Evolutionary conservation across 2,888 invertebrate genomes (phyloP).

Genomic region (Limnephilus rhombicus): DNA sequence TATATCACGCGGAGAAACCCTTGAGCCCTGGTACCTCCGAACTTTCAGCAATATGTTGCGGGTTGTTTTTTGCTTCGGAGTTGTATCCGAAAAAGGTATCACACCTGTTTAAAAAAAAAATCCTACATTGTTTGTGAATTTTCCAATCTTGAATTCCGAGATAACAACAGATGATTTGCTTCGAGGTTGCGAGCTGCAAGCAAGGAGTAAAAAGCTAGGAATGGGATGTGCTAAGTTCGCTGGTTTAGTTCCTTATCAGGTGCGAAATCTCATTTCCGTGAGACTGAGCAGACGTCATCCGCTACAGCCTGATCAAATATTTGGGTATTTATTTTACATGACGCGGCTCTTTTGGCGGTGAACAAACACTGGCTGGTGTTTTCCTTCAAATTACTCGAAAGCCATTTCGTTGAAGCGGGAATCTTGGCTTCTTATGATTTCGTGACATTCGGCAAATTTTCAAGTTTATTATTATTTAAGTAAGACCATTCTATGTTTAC

Average conservation of each 20-base stretch:
- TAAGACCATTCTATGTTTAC: neutral
- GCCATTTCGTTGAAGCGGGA: neutral
- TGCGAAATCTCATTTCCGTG: conserved; percentile 41
- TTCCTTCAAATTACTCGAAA: neutral
- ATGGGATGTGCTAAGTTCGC: neutral
- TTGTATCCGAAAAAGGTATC: neutral
- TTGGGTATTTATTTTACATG: conserved; percentile 15
- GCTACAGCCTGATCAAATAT: conserved; percentile 38
- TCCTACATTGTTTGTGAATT: conserved; percentile 7
- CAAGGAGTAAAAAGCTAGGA: neutral
- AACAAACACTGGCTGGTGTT: conserved; percentile 21
- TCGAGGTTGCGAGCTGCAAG: neutral
- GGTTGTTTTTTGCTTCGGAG: neutral
- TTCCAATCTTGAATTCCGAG: neutral
- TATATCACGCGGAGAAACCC: neutral
- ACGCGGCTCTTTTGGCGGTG: conserved; percentile 5
- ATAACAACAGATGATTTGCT: conserved; percentile 12
- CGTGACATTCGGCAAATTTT: neutral
- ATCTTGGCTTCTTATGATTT: neutral
- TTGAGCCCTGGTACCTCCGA: neutral
- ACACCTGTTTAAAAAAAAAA: conserved; percentile 15
- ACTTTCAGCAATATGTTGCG: neutral
- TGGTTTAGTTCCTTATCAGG: conserved; percentile 22
- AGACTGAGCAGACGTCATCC: neutral
- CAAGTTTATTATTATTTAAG: neutral